These are phyloP conservation scores for Agriotes lineatus DNA, from an alignment of 2,888 invertebrate species.

Conservation along the genomic window DNA sequence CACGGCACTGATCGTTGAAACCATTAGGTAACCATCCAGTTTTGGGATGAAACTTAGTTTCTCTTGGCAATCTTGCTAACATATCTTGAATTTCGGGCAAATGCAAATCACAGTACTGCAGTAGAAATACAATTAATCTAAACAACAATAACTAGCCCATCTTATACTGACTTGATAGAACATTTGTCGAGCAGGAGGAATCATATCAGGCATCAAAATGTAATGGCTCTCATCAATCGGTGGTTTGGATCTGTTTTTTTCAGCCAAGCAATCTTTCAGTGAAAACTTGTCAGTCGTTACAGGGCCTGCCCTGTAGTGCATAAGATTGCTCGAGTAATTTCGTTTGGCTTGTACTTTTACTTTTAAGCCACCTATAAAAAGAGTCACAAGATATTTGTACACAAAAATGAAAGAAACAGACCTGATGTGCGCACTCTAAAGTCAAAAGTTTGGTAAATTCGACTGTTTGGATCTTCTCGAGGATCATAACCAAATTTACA, in stretches of 20 bases:
- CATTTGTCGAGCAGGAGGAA: constrained; percentile 88
- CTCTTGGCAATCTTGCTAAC: constrained; percentile 75
- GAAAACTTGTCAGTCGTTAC: constrained; percentile 44
- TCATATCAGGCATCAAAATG: constrained; percentile 76
- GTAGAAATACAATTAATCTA: constrained; percentile 38
- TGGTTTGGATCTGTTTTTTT: constrained; percentile 53
- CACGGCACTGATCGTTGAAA: constrained; percentile 78
- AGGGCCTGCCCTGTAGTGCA: constrained; percentile 63
- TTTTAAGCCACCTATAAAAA: constrained; percentile 66
- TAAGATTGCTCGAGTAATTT: constrained; percentile 62
- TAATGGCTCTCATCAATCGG: constrained; percentile 67
- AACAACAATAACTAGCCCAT: no score
- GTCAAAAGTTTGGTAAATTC: constrained; percentile 91
- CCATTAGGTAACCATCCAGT: constrained; percentile 84
- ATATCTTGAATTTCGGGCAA: constrained; percentile 85
- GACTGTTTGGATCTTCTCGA: constrained; percentile 79
- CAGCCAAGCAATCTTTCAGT: constrained; percentile 42
- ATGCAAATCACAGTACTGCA: constrained; percentile 83
- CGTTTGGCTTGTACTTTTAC: constrained; percentile 68
- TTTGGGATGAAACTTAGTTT: constrained; percentile 76
- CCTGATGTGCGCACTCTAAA: constrained; percentile 78
- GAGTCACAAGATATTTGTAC: neutral
- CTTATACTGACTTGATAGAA: constrained; percentile 85
- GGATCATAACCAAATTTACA: constrained; percentile 94
- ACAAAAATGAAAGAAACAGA: constrained; percentile 56